These are phyloP conservation scores for Odontothrips loti DNA, from an alignment of 2,888 invertebrate genomes.

Conservation along the genomic window DNA sequence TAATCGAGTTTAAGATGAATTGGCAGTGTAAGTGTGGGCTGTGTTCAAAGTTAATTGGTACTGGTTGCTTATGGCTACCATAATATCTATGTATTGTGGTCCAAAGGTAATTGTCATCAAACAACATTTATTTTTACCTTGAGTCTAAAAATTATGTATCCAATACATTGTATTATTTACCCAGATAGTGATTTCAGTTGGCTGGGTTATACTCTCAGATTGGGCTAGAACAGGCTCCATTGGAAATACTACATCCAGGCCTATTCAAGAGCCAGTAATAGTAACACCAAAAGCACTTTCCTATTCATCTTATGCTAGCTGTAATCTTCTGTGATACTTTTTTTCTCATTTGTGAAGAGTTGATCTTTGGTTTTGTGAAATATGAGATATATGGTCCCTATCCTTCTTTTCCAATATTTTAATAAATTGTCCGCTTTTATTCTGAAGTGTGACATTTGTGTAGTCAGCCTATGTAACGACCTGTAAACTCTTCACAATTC, in stretches of 20 bases:
- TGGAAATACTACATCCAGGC: too few relatives aligned
- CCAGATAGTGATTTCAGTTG: too few relatives aligned
- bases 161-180: background rate
- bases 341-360: background rate
- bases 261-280: background rate
- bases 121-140: background rate
- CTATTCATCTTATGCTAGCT: conserved; percentile 5
- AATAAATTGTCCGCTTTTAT: background rate
- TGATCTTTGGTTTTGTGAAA: background rate
- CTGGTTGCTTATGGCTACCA: background rate
- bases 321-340: conserved; percentile 18
- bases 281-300: background rate
- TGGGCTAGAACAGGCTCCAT: too few relatives aligned
- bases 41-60: background rate
- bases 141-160: background rate
- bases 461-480: background rate
- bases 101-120: background rate
- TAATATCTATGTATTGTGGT: background rate
- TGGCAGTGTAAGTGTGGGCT: background rate
- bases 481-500: conserved; percentile 7
- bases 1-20: conserved; percentile 2
- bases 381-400: too few relatives aligned
- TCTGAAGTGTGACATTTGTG: background rate
- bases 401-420: too few relatives aligned
- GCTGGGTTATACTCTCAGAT: too few relatives aligned